These are phyloP conservation scores for Oncopeltus fasciatus DNA, from an alignment of 1,140 invertebrate genomes.

Conservation along the genomic window DNA sequence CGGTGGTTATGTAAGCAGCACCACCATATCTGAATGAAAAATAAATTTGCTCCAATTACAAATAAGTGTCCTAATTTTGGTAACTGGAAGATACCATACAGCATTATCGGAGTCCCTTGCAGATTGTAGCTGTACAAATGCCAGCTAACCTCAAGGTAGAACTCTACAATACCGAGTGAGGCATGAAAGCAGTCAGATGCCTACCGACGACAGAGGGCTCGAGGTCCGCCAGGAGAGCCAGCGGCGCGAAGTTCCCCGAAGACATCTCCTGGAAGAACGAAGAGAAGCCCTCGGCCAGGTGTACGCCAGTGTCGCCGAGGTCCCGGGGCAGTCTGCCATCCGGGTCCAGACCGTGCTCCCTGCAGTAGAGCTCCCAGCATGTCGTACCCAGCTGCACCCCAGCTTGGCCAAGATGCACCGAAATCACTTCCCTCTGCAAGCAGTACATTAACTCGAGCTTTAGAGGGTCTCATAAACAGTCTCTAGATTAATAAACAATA, in stretches of 20 bases:
- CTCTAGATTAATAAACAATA: no score
- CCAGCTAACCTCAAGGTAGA: no score
- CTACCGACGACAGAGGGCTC: conserved; percentile 22
- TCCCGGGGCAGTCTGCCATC: conserved; percentile 14
- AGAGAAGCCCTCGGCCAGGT: conserved; percentile 33
- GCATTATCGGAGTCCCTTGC: no score
- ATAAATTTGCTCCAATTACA: no score
- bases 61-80: no score
- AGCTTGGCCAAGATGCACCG: conserved; percentile 75
- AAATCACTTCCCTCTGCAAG: conserved; percentile 64
- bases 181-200: background rate
- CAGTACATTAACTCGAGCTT: no score
- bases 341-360: conserved; percentile 53
- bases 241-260: conserved; percentile 52
- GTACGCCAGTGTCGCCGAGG: background rate
- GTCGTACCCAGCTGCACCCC: conserved; percentile 82
- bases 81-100: no score
- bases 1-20: no score
- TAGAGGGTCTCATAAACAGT: no score
- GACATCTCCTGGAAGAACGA: conserved; percentile 57
- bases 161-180: no score
- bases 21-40: no score
- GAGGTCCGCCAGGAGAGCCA: conserved; percentile 60
- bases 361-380: conserved; percentile 74
- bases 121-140: no score